A percentile compares a stretch with the other conserved stretches of the same genome.
phyloP scores from a whole-genome alignment of 2,113 vertebrate genomes.

The Stomatorhinus ivindoensis region DNA sequence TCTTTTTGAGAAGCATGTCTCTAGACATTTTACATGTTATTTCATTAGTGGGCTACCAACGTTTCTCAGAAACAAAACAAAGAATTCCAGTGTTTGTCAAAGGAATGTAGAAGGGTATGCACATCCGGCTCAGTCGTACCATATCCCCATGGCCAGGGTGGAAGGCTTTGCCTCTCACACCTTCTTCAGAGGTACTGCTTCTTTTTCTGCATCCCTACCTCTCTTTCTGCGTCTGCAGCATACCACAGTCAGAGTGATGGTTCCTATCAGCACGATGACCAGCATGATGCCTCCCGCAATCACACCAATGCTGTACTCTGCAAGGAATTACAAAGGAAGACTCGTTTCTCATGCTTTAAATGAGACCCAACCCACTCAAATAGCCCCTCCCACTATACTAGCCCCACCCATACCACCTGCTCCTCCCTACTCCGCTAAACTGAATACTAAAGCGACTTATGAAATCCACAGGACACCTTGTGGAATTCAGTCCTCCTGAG shows the following conservation, averaged over 20 bases:
- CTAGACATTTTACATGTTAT: conserved; percentile 7
- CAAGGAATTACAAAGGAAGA: not conserved
- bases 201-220: conserved; percentile 30
- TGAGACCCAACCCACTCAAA: not conserved
- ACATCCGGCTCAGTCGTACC: conserved; percentile 28
- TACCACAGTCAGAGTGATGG: conserved; percentile 49
- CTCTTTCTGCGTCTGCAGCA: conserved; percentile 58
- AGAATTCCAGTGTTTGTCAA: conserved; percentile 41
- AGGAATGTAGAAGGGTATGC: conserved; percentile 29
- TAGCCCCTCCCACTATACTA: not conserved
- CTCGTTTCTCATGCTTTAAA: not conserved
- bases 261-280: conserved; percentile 48
- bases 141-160: not conserved
- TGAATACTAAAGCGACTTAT: not conserved
- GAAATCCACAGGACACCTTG: not conserved
- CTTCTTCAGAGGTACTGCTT: conserved; percentile 45
- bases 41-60: conserved; percentile 14
- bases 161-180: conserved; percentile 29
- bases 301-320: conserved; percentile 58
- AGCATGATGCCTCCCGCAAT: conserved; percentile 53
- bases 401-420: not conserved
- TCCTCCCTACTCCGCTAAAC: not conserved
- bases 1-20: not conserved
- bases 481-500: not conserved
- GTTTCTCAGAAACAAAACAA: conserved; percentile 70